phyloP scores from a whole-genome alignment of 2,797 vertebrate species.

The Yasuhikotakia modesta region DNA sequence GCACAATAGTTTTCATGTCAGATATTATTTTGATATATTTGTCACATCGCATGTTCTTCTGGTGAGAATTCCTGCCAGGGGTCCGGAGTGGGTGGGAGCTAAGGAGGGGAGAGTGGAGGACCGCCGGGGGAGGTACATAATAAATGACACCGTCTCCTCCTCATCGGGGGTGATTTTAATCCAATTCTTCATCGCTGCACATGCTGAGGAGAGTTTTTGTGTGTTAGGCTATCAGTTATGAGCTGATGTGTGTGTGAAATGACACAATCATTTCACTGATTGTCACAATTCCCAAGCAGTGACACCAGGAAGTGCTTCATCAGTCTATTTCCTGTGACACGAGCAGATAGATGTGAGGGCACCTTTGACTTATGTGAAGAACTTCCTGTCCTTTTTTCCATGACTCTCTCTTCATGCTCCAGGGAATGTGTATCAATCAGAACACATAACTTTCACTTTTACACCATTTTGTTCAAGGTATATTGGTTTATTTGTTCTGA shows the following conservation, averaged over 20 bases:
- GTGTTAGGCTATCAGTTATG: constrained; percentile 99
- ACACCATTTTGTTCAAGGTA: constrained; percentile 74
- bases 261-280: constrained; percentile 99
- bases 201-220: constrained; percentile 88
- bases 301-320: constrained; percentile 99
- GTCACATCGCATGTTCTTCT: constrained; percentile 84
- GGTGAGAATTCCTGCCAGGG: constrained; percentile 82
- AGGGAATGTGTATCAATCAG: constrained; percentile 87
- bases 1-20: too few relatives aligned
- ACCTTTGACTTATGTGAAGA: constrained; percentile 58
- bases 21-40: too few relatives aligned
- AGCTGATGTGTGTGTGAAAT: constrained; percentile 96
- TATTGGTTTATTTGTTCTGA: constrained; percentile 72
- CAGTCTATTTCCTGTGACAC: constrained; percentile 95
- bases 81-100: constrained; percentile 57
- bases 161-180: constrained; percentile 98
- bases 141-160: constrained; percentile 98
- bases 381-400: constrained; percentile 46
- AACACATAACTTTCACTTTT: constrained; percentile 87
- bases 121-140: constrained; percentile 91
- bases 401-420: constrained; percentile 77
- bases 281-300: constrained; percentile 95
- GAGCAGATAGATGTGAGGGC: constrained; percentile 87
- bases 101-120: constrained; percentile 66
- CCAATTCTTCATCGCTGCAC: constrained; percentile 98